phyloP scores from a whole-genome alignment of 2,888 invertebrate genomes.

The Meiosimyza decipiens region DNA sequence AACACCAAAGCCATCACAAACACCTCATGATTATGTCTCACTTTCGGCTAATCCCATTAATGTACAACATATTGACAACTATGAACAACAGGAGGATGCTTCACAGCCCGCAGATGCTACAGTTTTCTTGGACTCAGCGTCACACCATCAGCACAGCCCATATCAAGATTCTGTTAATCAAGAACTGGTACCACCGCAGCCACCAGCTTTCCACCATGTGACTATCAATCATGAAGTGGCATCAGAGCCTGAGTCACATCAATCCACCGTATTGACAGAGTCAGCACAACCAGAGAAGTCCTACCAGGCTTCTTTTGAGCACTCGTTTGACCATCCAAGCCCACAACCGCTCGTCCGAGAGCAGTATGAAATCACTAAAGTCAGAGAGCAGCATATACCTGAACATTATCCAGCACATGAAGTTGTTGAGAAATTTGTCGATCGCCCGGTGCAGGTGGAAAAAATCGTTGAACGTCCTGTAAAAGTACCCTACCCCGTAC shows the following conservation, averaged over 20 bases:
- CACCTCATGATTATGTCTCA: conserved; percentile 47
- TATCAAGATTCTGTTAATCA: conserved; percentile 47
- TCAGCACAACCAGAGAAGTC: conserved; percentile 48
- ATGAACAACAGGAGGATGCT: conserved; percentile 48
- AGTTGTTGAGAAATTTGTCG: conserved; percentile 63
- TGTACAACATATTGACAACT: conserved; percentile 52
- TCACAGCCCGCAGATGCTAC: conserved; percentile 36
- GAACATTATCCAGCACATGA: conserved; percentile 65
- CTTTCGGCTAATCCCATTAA: conserved; percentile 56
- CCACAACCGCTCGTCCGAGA: conserved; percentile 44
- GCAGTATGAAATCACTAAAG: conserved; percentile 47
- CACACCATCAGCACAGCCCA: conserved; percentile 31
- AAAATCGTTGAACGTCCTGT: conserved; percentile 62
- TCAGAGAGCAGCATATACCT: conserved; percentile 69
- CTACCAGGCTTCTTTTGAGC: conserved; percentile 52
- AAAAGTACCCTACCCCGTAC: conserved; percentile 65
- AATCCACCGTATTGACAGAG: not conserved
- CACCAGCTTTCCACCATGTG: not conserved
- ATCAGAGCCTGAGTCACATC: conserved; percentile 9
- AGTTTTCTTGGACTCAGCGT: conserved; percentile 9
- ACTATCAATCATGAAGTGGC: not conserved
- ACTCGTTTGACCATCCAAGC: conserved; percentile 39
- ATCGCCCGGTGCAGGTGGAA: conserved; percentile 63
- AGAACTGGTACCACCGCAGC: conserved; percentile 60
- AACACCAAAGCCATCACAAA: conserved; percentile 31